A percentile compares a stretch with the other conserved stretches of the same genome.
Conservation (phyloP, 2,113 vertebrate genomes). For the Aegithalos caudatus region DNA sequence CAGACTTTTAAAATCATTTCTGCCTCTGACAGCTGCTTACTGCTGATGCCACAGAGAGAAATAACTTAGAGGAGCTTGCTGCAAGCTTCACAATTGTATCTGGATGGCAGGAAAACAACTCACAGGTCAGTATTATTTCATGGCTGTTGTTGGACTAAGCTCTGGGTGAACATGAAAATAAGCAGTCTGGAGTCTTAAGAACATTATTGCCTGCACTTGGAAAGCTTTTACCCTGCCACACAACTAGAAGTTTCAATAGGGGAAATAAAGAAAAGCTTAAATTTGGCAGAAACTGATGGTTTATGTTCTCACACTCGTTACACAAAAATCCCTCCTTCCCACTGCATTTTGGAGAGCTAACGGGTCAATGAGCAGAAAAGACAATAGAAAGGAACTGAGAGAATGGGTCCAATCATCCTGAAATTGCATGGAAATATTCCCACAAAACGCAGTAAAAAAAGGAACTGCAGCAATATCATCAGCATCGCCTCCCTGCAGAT, state of each 20-base stretch:
- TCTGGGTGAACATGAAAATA: background rate
- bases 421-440: background rate
- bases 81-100: background rate
- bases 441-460: constrained; percentile 8
- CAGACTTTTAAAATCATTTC: background rate
- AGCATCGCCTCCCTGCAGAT: background rate
- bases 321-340: constrained; percentile 2
- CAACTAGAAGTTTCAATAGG: constrained; percentile 1
- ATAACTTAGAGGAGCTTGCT: background rate
- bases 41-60: background rate
- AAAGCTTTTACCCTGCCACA: background rate
- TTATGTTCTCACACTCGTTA: constrained; percentile 26
- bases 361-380: background rate
- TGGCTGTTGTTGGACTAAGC: background rate
- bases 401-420: background rate
- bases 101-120: background rate
- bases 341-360: constrained; percentile 11
- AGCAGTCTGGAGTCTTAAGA: background rate
- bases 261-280: constrained; percentile 32
- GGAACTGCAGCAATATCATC: background rate
- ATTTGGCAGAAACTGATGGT: constrained; percentile 7
- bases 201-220: background rate
- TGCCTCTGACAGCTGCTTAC: background rate
- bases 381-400: constrained; percentile 12
- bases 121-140: background rate